Percentiles rank a stretch among this genome's conserved stretches.
Evolutionary conservation across 2,797 vertebrate species (phyloP).

Genomic region (Galagoides demidoff): DNA sequence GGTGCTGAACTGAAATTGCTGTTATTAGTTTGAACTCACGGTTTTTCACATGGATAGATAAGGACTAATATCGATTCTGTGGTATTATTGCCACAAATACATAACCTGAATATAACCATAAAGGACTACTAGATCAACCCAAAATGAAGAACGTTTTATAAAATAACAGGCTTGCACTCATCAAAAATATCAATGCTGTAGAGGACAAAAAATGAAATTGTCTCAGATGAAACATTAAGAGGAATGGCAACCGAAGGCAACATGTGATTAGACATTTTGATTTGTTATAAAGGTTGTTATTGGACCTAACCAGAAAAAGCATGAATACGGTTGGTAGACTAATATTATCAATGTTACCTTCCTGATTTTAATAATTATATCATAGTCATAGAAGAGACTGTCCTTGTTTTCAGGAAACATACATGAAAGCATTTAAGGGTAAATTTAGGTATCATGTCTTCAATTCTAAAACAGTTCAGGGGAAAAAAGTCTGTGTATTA

Average conservation of each 20-base stretch:
- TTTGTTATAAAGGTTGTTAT: background rate
- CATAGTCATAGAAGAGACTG: background rate
- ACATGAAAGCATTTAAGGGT: background rate
- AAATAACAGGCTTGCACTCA: background rate
- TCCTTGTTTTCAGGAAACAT: conserved; percentile 2
- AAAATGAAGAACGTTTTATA: background rate
- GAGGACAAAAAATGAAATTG: background rate
- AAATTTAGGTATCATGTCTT: background rate
- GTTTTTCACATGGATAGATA: background rate
- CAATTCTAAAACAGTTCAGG: background rate
- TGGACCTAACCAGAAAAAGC: background rate
- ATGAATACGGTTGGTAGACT: background rate
- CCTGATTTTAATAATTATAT: background rate
- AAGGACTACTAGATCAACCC: background rate
- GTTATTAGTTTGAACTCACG: background rate
- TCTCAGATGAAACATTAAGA: conserved; percentile 1
- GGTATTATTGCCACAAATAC: background rate
- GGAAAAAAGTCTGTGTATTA: background rate
- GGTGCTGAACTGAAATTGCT: background rate
- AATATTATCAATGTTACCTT: background rate
- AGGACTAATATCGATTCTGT: background rate
- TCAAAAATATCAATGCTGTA: background rate
- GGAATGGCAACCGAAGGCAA: background rate
- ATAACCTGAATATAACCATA: background rate
- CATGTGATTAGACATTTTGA: background rate